A percentile compares a stretch with the other conserved stretches of the same genome.
These are phyloP conservation scores for Ictalurus furcatus DNA, from an alignment of 2,113 vertebrate genomes.

Conservation along the genomic window DNA sequence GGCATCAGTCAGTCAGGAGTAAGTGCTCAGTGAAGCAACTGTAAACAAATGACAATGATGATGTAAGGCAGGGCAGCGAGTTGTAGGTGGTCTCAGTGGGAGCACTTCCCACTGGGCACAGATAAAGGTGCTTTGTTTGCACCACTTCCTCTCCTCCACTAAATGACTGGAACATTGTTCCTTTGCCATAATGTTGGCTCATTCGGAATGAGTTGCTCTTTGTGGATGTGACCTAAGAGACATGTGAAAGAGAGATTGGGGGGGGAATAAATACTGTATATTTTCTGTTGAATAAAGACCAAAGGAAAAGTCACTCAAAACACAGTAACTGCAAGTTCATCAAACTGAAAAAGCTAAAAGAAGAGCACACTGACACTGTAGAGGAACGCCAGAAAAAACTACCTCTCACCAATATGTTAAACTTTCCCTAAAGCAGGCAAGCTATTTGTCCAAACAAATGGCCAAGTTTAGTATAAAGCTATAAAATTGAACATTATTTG, in stretches of 20 bases:
- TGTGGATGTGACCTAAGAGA: constrained; percentile 47
- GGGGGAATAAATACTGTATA: constrained; percentile 5
- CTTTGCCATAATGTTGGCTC: constrained; percentile 49
- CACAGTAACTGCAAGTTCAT: not conserved
- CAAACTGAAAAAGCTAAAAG: not conserved
- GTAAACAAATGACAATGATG: constrained; percentile 40
- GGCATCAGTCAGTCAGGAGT: constrained; percentile 4
- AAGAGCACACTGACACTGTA: not conserved
- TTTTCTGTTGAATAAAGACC: constrained; percentile 11
- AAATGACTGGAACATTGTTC: constrained; percentile 55
- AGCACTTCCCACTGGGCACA: constrained; percentile 44
- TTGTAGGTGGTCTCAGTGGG: constrained; percentile 42
- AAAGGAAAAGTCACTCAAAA: not conserved
- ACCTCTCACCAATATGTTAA: not conserved
- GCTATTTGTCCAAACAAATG: not conserved
- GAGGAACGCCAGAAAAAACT: too few species aligned
- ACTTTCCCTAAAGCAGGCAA: not conserved
- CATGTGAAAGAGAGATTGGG: constrained; percentile 7
- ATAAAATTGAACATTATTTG: not conserved
- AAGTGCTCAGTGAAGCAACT: constrained; percentile 3
- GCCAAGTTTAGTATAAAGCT: not conserved
- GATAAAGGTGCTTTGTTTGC: constrained; percentile 57
- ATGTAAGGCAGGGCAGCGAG: constrained; percentile 42
- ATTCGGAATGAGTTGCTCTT: constrained; percentile 41
- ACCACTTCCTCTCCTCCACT: constrained; percentile 48